Base-by-base conservation (phyloP, 2,888 invertebrate species). In the Stomorhina lunata region DNA sequence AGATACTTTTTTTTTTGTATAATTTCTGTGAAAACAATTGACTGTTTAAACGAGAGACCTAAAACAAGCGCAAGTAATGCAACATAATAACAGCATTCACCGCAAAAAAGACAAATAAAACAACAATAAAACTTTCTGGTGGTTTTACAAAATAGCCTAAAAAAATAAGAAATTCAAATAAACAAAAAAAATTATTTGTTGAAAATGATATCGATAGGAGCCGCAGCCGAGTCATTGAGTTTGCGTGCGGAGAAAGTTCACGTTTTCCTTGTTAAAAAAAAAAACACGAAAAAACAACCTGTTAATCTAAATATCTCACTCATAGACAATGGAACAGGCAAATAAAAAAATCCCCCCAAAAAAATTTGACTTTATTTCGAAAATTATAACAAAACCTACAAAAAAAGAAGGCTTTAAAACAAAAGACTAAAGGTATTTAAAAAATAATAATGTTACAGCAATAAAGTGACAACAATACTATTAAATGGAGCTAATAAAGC, bases 251-350 rank as follows among this genome's bases (percentile, higher is more conserved):
- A 88, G 88, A 89, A 89, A 89, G 88, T 89, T 88, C 88, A 89
- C 88, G 88, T 89, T 89, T 89, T 89, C 86, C 88, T 89, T 89
- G 89, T 89, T 89, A 87, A 89, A 88, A 88, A 85, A 86, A 86
- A 85, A 86, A 87, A 87, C 86, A 68, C 45, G 53, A 88, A 89
- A 88, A 89, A 90, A 89, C 89, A 89, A 89, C 89, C 89, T 89
- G 89, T 89, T 89, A 88, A 89, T 88, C 89, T 88, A 90, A 89
- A 89, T 89, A 89, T 88, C 88, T 89, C 90, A 90, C 89, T 84
- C 84, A 73, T 76, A 79, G 76, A 71, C 48, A 37, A 53, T 43
- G n/a, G 25, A 40, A 34, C n/a, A 59, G 43, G 25, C 32, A 15
- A 61, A 40, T 40, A 68, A 34, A 22, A 22, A 29, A 20, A 61